Percentiles rank a stretch among this genome's conserved stretches.
These are phyloP conservation scores for Cyphomyrus discorhynchus DNA, from an alignment of 2,113 vertebrate genomes.

Conservation along the genomic window DNA sequence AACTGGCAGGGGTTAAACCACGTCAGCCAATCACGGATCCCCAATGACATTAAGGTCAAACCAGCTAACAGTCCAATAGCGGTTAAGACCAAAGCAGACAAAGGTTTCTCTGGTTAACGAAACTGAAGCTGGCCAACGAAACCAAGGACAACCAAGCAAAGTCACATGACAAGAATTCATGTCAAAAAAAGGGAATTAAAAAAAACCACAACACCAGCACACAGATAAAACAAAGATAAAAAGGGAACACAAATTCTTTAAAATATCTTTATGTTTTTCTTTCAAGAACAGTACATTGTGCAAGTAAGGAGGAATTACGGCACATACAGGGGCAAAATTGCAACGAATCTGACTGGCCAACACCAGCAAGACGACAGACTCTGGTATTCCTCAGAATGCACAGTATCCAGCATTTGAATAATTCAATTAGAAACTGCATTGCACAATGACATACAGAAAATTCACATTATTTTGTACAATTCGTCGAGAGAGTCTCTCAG, in stretches of 20 bases:
- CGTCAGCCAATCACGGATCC: neutral
- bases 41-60: neutral
- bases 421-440: slow-evolving; percentile 17
- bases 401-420: slow-evolving; percentile 23
- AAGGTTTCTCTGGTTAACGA: neutral
- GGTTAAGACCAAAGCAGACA: neutral
- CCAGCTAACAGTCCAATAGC: neutral
- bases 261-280: slow-evolving; percentile 25
- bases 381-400: slow-evolving; percentile 17
- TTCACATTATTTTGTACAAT: slow-evolving; percentile 17
- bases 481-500: slow-evolving; percentile 14
- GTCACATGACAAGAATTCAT: neutral
- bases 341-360: slow-evolving; percentile 3
- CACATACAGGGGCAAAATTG: slow-evolving; percentile 9
- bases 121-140: neutral
- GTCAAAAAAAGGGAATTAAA: slow-evolving; percentile 5
- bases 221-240: slow-evolving; percentile 13
- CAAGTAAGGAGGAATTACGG: slow-evolving; percentile 23
- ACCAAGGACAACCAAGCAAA: neutral
- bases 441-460: slow-evolving; percentile 19
- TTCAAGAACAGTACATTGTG: slow-evolving; percentile 28
- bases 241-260: slow-evolving; percentile 21
- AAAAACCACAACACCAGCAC: neutral
- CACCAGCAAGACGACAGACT: slow-evolving; percentile 9
- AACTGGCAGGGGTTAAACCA: neutral